Percentiles rank a stretch among this genome's conserved stretches.
Conservation (phyloP, 1,140 invertebrate genomes). For the Trypoxylus dichotomus region DNA sequence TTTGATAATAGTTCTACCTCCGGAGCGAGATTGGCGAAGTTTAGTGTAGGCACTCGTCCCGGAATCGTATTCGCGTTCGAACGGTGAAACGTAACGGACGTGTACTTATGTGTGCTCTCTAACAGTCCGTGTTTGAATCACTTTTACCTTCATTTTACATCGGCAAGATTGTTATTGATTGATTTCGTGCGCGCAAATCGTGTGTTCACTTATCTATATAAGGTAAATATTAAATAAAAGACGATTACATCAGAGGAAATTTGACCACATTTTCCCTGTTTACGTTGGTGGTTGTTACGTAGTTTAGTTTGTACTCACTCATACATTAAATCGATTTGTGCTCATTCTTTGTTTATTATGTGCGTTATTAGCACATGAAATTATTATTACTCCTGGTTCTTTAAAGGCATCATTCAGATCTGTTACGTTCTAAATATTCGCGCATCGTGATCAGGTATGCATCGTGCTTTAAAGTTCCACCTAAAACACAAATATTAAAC, state of each 20-base stretch:
- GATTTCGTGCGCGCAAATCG: not conserved
- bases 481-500: not conserved
- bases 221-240: not conserved
- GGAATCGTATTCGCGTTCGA: slow-evolving; percentile 1
- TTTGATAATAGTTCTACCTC: not conserved
- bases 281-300: not conserved
- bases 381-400: not conserved
- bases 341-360: not conserved
- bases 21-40: not conserved
- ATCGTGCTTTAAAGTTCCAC: not conserved
- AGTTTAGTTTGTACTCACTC: not conserved
- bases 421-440: not conserved
- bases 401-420: not conserved
- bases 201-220: not conserved
- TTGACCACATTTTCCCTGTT: not conserved
- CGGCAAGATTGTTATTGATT: not conserved
- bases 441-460: not conserved
- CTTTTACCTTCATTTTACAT: not conserved
- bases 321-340: not conserved
- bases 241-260: not conserved
- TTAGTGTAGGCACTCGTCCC: not conserved
- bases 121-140: not conserved
- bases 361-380: not conserved
- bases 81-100: not conserved
- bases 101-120: not conserved